Evolutionary conservation across 2,888 invertebrate species (phyloP), one percentile per base, ranked within the genome.

Genomic region (Gasteruption jaculator): DNA sequence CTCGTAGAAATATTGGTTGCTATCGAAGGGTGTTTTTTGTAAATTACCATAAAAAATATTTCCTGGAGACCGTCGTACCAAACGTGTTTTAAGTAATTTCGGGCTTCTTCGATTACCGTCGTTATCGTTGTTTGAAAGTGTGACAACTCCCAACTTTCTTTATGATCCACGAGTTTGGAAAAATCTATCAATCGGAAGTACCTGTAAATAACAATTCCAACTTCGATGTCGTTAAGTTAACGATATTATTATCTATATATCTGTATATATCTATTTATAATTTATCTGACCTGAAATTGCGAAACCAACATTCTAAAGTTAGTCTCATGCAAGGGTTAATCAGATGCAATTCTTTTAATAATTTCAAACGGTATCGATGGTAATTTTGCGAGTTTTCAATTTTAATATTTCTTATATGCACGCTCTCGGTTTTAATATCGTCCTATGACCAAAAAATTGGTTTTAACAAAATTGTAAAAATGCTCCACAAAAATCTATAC

Each of bases 251-350:
- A 6, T 22, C 29, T 33, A 35, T 14, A 14, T 29, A 8, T 30
- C 16, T 20, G 7, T 16, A 16, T 21, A 10, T 11, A 30, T n/a
- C 4, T 36, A 11, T 14, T 41, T 36, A 21, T 37, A 38, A 40
- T 38, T 14, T 22, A 7, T 33, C 40, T 14, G 74, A 80, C 84
- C 81, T 82, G 67, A 85, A 92, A 53, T 83, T 78, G 40, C 77
- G 75, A 68, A 82, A 82, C 91, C 92, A 93, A 44, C 89, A 76
- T 58, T 83, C 84, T 46, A 91, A 72, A 29, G 90, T 83, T 61
- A 83, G 83, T 22, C 84, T 80, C 62, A 93, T 82, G 57, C 91
- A 88, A 0, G 87, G 86, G 72, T 92, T 91, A 22, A 89, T 80
- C 39, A 81, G 78, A 64, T 87, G 83, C 5, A 94, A 75, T 57